phyloP scores from a whole-genome alignment of 1,140 invertebrate genomes.

The Drosophila kepulauana region DNA sequence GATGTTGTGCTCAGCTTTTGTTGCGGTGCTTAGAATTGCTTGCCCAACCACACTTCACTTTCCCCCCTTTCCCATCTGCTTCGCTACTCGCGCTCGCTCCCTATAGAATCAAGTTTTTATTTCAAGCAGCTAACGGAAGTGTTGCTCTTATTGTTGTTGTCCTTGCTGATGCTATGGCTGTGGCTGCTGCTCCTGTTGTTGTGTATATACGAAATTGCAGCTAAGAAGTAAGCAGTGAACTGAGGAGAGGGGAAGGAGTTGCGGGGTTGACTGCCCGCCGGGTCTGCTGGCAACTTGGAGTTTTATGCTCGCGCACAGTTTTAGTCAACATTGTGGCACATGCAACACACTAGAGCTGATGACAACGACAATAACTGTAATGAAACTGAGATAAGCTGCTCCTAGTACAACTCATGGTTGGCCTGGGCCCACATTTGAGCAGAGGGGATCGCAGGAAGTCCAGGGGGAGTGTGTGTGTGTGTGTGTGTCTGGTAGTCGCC shows the following conservation, averaged over 20 bases:
- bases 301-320: slow-evolving; percentile 57
- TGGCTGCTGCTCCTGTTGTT: slow-evolving; percentile 21
- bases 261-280: slow-evolving; percentile 25
- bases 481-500: slow-evolving; percentile 27
- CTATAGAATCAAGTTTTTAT: slow-evolving; percentile 73
- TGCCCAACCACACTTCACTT: neutral
- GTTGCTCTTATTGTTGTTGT: slow-evolving; percentile 57
- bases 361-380: slow-evolving; percentile 79
- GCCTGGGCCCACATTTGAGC: neutral
- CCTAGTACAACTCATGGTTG: slow-evolving; percentile 8
- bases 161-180: slow-evolving; percentile 8
- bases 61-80: neutral
- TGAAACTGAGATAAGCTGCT: slow-evolving; percentile 74
- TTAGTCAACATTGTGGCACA: slow-evolving; percentile 70
- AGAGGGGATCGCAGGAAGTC: neutral
- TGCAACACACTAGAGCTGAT: slow-evolving; percentile 58
- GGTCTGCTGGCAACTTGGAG: slow-evolving; percentile 46
- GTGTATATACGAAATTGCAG: slow-evolving; percentile 49
- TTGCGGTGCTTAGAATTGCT: slow-evolving; percentile 72
- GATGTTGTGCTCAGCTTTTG: slow-evolving; percentile 67
- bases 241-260: neutral
- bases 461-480: neutral
- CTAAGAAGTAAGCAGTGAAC: slow-evolving; percentile 38
- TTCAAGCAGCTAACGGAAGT: slow-evolving; percentile 77
- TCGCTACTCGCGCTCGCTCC: slow-evolving; percentile 13